A percentile compares a stretch with the other conserved stretches of the same genome.
These are phyloP conservation scores for Nothura maculosa DNA, from an alignment of 2,797 vertebrate genomes.

Conservation along the genomic window DNA sequence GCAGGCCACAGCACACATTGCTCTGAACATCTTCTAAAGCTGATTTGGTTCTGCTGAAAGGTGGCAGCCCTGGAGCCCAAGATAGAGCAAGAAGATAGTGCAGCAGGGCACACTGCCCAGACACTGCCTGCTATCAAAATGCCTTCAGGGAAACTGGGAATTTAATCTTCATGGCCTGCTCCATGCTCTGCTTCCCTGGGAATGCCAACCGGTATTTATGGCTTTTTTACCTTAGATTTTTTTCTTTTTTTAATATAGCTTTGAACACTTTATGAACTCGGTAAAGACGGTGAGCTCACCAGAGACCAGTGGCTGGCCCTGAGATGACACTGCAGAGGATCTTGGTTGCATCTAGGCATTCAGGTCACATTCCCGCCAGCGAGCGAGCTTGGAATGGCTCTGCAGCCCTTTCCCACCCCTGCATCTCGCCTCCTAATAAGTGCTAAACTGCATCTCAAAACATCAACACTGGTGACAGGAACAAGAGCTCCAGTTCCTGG, in stretches of 20 bases:
- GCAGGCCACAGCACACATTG: not conserved
- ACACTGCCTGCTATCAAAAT: not conserved
- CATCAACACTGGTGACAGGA: not conserved
- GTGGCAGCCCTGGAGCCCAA: not conserved
- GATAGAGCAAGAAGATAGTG: not conserved
- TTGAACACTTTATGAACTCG: not conserved
- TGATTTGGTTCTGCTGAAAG: slow-evolving; percentile 3
- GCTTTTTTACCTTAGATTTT: not conserved
- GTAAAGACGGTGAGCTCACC: accelerated
- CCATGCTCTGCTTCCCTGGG: not conserved
- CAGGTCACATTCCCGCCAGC: not conserved
- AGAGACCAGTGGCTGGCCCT: accelerated
- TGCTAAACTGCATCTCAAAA: slow-evolving; percentile 21
- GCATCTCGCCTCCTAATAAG: not conserved
- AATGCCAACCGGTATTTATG: not conserved
- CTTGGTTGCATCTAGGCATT: not conserved
- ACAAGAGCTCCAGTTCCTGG: slow-evolving; percentile 18
- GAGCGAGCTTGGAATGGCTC: not conserved
- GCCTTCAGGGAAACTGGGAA: not conserved
- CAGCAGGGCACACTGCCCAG: slow-evolving; percentile 17
- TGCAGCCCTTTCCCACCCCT: not conserved
- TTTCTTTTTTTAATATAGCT: not conserved
- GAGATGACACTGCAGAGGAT: not conserved
- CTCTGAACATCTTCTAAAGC: not conserved
- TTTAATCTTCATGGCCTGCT: not conserved